Conservation (phyloP, 1,140 invertebrate species). For the Yoshiicerus persimilis region DNA sequence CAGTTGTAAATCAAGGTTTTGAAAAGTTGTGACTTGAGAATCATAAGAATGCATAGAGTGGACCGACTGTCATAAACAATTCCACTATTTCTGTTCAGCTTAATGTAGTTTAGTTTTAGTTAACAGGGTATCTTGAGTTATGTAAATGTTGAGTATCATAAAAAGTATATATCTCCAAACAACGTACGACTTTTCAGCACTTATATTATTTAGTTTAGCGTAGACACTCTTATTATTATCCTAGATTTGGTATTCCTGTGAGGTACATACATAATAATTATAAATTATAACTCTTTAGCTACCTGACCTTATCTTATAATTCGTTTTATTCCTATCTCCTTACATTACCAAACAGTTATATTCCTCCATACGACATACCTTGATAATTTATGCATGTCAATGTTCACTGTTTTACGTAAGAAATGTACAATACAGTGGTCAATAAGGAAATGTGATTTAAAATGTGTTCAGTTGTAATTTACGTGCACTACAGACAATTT, state of each 20-base stretch:
- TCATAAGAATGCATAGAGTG: neutral
- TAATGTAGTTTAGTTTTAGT: neutral
- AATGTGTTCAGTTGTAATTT: neutral
- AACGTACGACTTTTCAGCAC: too few relatives aligned
- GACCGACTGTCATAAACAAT: neutral
- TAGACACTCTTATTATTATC: too few relatives aligned
- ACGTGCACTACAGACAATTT: neutral
- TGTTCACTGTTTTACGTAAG: neutral
- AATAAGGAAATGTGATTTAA: neutral
- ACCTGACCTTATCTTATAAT: neutral
- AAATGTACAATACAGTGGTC: neutral
- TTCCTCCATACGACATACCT: neutral
- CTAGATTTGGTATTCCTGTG: too few relatives aligned
- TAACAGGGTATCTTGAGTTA: neutral
- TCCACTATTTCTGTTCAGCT: neutral
- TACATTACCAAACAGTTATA: too few relatives aligned
- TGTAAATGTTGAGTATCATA: neutral
- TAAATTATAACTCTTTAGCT: neutral
- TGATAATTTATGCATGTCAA: neutral
- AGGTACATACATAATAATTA: too few relatives aligned
- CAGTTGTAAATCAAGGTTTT: neutral
- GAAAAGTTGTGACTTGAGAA: neutral
- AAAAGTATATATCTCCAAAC: too few relatives aligned
- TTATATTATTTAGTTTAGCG: too few relatives aligned
- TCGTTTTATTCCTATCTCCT: too few relatives aligned